Percentiles rank a stretch among this genome's conserved stretches.
Conservation (phyloP, 2,113 vertebrate genomes). For the Oophaga pumilio region DNA sequence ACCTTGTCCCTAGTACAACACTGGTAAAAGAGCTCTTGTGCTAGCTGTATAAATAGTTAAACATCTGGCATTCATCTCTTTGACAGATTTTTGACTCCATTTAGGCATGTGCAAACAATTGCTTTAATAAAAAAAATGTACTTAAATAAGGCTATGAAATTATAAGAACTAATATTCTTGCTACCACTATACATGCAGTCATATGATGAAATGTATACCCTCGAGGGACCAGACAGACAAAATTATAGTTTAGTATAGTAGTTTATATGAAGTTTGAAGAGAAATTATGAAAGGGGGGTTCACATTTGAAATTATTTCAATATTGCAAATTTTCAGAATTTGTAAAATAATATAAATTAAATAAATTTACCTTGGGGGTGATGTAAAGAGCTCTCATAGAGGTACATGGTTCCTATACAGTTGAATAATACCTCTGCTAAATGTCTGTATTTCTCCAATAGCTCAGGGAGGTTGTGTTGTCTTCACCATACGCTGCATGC, state of each 20-base stretch:
- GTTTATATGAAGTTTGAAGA: neutral
- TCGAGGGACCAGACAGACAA: too few relatives aligned
- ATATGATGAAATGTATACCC: neutral
- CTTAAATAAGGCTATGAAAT: slow-evolving; percentile 42
- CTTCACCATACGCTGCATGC: too few relatives aligned
- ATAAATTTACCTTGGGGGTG: too few relatives aligned
- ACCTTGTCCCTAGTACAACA: slow-evolving; percentile 21
- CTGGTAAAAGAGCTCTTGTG: slow-evolving; percentile 35
- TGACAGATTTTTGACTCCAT: slow-evolving; percentile 39
- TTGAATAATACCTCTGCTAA: too few relatives aligned
- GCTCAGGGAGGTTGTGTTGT: too few relatives aligned
- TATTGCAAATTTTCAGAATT: neutral
- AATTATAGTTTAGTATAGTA: neutral
- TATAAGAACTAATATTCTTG: slow-evolving; percentile 14
- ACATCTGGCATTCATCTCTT: slow-evolving; percentile 52
- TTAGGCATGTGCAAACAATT: slow-evolving; percentile 55
- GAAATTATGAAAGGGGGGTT: neutral
- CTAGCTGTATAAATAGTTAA: slow-evolving; percentile 44
- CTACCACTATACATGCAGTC: slow-evolving; percentile 26
- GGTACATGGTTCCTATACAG: too few relatives aligned
- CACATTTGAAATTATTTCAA: neutral
- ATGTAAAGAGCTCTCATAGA: too few relatives aligned
- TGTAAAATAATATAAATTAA: too few relatives aligned
- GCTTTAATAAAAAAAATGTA: slow-evolving; percentile 54
- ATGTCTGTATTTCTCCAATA: too few relatives aligned